These are phyloP conservation scores for Drosophila ogumai DNA, from an alignment of 1,140 invertebrate species.

Conservation along the genomic window DNA sequence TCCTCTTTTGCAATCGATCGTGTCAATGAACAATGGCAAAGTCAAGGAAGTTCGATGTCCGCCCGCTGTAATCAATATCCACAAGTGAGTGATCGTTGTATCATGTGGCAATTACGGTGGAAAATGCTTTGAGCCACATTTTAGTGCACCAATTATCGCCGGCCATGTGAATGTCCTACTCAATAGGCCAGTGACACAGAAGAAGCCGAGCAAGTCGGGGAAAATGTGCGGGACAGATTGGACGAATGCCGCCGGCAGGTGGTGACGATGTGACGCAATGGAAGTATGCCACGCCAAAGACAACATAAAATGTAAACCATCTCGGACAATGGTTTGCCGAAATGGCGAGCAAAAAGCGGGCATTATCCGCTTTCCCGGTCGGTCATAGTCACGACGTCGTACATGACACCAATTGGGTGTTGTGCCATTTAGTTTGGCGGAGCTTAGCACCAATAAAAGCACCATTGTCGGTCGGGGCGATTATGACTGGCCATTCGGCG, in stretches of 20 bases:
- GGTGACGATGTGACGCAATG: slow-evolving; percentile 68
- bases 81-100: slow-evolving; percentile 33
- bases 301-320: slow-evolving; percentile 36
- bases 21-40: slow-evolving; percentile 9
- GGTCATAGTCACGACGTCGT: slow-evolving; percentile 5
- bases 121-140: slow-evolving; percentile 53
- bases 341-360: slow-evolving; percentile 36
- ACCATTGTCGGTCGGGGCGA: slow-evolving; percentile 48
- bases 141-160: slow-evolving; percentile 50
- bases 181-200: slow-evolving; percentile 72
- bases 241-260: slow-evolving; percentile 21
- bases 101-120: slow-evolving; percentile 29
- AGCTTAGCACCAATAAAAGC: slow-evolving; percentile 73
- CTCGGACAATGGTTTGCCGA: slow-evolving; percentile 43
- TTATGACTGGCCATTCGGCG: slow-evolving; percentile 45
- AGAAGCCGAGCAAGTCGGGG: slow-evolving; percentile 4
- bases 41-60: slow-evolving; percentile 56
- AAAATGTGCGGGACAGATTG: slow-evolving; percentile 30
- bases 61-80: slow-evolving; percentile 21
- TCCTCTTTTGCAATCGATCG: slow-evolving; percentile 10
- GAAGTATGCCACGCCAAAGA: slow-evolving; percentile 66
- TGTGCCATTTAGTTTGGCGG: slow-evolving; percentile 48
- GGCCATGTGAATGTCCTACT: slow-evolving; percentile 71
- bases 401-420: slow-evolving; percentile 63
- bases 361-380: slow-evolving; percentile 54